Conservation (phyloP, 2,113 vertebrate species). For the Tachysurus vachellii region DNA sequence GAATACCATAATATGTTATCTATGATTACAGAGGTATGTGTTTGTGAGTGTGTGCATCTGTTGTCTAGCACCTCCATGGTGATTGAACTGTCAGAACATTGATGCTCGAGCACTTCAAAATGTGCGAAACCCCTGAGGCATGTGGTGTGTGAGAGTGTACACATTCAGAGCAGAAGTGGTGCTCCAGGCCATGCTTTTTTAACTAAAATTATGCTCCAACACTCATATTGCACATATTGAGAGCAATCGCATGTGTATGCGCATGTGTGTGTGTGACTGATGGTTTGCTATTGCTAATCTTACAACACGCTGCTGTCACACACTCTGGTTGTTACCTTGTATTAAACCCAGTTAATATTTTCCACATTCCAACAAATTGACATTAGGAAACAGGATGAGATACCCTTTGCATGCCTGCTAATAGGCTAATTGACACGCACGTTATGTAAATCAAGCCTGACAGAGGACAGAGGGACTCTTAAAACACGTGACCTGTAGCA, state of each 20-base stretch:
- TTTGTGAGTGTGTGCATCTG: neutral
- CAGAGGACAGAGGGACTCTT: neutral
- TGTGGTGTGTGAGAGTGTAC: conserved; percentile 7
- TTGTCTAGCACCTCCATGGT: conserved; percentile 5
- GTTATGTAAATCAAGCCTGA: neutral
- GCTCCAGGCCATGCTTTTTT: conserved; percentile 27
- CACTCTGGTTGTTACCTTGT: neutral
- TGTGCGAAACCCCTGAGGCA: neutral
- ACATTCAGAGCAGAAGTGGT: conserved; percentile 13
- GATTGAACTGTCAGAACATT: conserved; percentile 27
- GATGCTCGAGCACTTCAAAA: neutral
- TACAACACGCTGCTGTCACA: neutral
- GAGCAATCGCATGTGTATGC: neutral
- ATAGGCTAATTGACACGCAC: conserved; percentile 6
- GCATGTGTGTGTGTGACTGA: conserved; percentile 20
- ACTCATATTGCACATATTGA: conserved; percentile 11
- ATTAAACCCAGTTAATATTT: conserved; percentile 29
- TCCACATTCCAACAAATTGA: conserved; percentile 26
- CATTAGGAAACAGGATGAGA: conserved; percentile 8
- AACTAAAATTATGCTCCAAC: neutral
- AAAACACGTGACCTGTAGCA: neutral
- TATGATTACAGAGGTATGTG: neutral
- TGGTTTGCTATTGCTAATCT: conserved; percentile 1
- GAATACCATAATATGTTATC: too few relatives aligned
- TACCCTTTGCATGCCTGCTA: neutral